Conservation (phyloP, 2,113 vertebrate species). For the Sminthopsis crassicaudata region DNA sequence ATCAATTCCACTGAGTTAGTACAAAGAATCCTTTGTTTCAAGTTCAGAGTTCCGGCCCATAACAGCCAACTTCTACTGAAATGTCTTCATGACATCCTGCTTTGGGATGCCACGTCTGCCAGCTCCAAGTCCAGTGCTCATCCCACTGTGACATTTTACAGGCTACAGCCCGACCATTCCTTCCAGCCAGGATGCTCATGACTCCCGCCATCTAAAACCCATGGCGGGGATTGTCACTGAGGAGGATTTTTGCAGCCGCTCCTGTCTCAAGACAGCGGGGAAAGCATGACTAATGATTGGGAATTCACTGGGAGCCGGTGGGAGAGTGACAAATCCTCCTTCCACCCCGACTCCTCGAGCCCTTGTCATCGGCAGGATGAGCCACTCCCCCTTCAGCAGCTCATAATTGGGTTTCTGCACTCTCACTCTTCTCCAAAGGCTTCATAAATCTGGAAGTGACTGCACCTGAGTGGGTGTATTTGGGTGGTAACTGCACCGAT, state of each 20-base stretch:
- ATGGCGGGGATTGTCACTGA: neutral
- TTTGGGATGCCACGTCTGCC: neutral
- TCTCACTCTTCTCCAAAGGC: constrained; percentile 46
- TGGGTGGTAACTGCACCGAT: constrained; percentile 63
- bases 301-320: constrained; percentile 35
- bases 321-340: constrained; percentile 8
- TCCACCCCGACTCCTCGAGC: neutral
- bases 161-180: neutral
- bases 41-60: no score
- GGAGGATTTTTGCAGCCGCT: neutral
- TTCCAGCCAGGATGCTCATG: neutral
- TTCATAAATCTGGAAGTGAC: constrained; percentile 58
- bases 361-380: constrained; percentile 20
- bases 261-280: neutral
- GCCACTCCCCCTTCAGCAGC: constrained; percentile 29
- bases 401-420: constrained; percentile 43
- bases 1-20: no score
- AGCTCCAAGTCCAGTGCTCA: neutral
- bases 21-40: no score
- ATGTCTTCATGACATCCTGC: neutral
- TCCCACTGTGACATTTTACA: neutral
- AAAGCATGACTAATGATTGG: constrained; percentile 30
- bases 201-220: neutral
- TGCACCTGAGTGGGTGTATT: constrained; percentile 29
- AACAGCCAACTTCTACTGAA: neutral